Evolutionary conservation across 2,888 invertebrate species (phyloP), one percentile per base, ranked within the genome.

Genomic region (Microplitis deprimator): DNA sequence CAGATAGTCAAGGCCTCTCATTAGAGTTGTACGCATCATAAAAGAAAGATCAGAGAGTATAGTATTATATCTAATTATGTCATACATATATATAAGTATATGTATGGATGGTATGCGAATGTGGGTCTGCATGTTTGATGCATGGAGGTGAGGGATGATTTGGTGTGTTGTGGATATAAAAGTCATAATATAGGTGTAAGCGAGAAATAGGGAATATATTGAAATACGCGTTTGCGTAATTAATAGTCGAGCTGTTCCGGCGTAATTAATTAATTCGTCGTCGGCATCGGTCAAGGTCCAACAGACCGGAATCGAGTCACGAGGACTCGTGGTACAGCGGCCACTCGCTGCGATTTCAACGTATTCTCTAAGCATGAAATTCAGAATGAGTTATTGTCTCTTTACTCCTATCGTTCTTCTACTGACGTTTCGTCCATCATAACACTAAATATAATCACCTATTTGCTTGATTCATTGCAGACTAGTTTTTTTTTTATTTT

Each of bases 141-240:
- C 6, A 13, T 13, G 50, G 29, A 29, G 29, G 29, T 13, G 13
- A 5, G 50, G 50, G 50, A 50, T 50, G 50, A 50, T 50, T 50
- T 50, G 50, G 50, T 50, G 38, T 68, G 29, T 69, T 64, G 59
- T 64, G 50, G 60, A 59, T 59, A 16, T 41, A 68, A 41, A 68
- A 41, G 68, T 68, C 41, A 16, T 41, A 41, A 40, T 20, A 68
- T 16, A 41, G 40, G 41, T 13, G 13, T 13, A n/a, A 62, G 17
- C n/a, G 29, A 62, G 60, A 60, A n/a, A 68, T 50, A 20, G 29
- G 50, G 17, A 72, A 79, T 81, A 75, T 80, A 79, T 82, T 81
- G 79, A 79, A 82, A 81, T 80, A 79, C 79, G 83, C 83, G 81
- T 83, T 83, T 82, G 81, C 83, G 81, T 83, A 83, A 83, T 83